Base-by-base conservation (phyloP, 2,888 invertebrate species). In the Zygaena filipendulae region DNA sequence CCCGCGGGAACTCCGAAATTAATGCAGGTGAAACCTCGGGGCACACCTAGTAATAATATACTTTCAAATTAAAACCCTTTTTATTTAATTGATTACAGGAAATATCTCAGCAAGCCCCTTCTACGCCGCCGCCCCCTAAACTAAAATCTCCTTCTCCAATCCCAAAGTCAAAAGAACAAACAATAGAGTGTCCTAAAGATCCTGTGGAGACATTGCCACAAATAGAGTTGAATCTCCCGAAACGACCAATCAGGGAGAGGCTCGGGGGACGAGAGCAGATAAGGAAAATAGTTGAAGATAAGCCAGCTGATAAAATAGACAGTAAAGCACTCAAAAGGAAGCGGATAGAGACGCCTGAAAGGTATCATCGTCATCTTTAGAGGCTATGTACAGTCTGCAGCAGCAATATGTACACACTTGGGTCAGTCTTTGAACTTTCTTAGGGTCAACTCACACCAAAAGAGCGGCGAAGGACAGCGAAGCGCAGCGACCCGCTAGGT, bases 181-280 rank as follows among this genome's bases (percentile, higher is more conserved):
- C 45, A 3, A 37, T 42, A 33, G 49, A 49, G 22, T 19, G 35
- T 12, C 38, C 49, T n/a, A 53, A 56, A 42, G 54, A 53, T 11
- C 47, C 55, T 7, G 13, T 42, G 29, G 71, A 72, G 35, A 56
- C 50, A 2, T 47, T 81, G 13, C 79, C 77, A 1, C 75, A 72
- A 34, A 79, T 81, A 39, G 81, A 81, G 43, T 50, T 80, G 11
- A 70, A 74, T 31, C 61, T 81, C 5, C 81, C 80, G 8, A 81
- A 80, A 51, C 63, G 81, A 32, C 70, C 81, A 1, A 44, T 79
- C 2, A 59, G 80, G 30, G 79, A 80, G 36, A 59, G 80, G 32
- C 59, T 81, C 2, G 79, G 79, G 3, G 47, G 47, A 7, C 49
- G 62, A 2, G 60, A 64, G 29, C 51, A 54, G 30, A 33, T 42